A percentile compares a stretch with the other conserved stretches of the same genome.
phyloP scores from a whole-genome alignment of 2,888 invertebrate genomes.

The Agonopterix arenella region DNA sequence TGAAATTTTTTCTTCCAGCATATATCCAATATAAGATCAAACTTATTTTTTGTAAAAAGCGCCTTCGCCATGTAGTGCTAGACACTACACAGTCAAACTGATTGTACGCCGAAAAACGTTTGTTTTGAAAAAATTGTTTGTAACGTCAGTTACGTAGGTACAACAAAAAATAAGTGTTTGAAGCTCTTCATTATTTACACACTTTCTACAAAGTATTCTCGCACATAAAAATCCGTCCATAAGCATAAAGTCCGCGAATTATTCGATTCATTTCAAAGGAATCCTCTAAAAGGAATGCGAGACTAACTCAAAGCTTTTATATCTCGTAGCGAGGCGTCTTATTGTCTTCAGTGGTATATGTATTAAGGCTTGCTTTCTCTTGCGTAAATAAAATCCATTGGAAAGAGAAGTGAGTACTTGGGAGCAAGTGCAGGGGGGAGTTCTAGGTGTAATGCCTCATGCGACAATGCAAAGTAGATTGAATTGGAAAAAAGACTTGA shows the following conservation, averaged over 20 bases:
- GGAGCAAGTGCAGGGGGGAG: conserved; percentile 57
- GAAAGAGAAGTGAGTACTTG: conserved; percentile 63
- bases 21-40: too few relatives aligned
- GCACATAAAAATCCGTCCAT: conserved; percentile 54
- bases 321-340: conserved; percentile 70
- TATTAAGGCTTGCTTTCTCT: conserved; percentile 74
- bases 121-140: too few relatives aligned
- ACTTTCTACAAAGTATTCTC: conserved; percentile 51
- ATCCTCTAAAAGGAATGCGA: conserved; percentile 69
- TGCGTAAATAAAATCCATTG: conserved; percentile 75
- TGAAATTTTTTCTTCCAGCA: too few relatives aligned
- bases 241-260: conserved; percentile 69
- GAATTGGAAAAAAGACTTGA: conserved; percentile 73
- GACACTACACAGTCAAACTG: too few relatives aligned
- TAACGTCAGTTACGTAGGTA: too few relatives aligned
- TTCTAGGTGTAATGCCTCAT: conserved; percentile 73
- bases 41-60: too few relatives aligned
- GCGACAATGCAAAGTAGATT: conserved; percentile 77
- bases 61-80: too few relatives aligned
- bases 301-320: conserved; percentile 77
- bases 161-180: too few relatives aligned
- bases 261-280: conserved; percentile 76
- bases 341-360: conserved; percentile 73
- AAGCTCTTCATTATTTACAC: conserved; percentile 36
- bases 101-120: too few relatives aligned